phyloP scores from a whole-genome alignment of 2,797 vertebrate genomes.

The Cyclopterus lumpus region DNA sequence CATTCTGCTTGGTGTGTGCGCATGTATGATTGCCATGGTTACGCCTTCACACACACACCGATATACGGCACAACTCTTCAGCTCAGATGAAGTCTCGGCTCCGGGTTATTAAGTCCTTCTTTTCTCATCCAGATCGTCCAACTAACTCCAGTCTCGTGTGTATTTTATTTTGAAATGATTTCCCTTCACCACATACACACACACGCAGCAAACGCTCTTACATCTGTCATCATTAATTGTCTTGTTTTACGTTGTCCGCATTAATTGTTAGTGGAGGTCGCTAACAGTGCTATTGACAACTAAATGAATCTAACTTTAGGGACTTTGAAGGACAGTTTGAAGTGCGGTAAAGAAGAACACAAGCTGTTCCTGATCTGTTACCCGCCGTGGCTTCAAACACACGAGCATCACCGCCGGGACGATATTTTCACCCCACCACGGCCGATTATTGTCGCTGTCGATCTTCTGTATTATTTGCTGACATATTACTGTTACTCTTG shows the following conservation, averaged over 20 bases:
- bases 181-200: constrained; percentile 28
- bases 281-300: not conserved
- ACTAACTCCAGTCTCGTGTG: constrained; percentile 11
- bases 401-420: constrained; percentile 26
- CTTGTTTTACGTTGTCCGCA: not conserved
- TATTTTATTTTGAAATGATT: not conserved
- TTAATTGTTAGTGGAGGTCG: not conserved
- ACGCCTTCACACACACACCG: constrained; percentile 24
- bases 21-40: constrained; percentile 37
- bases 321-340: not conserved
- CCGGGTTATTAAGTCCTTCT: not conserved
- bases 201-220: not conserved
- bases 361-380: constrained; percentile 31
- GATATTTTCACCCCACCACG: constrained; percentile 15
- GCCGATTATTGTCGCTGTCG: constrained; percentile 21
- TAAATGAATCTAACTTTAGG: not conserved
- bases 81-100: not conserved
- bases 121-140: constrained; percentile 16
- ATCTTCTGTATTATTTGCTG: constrained; percentile 66
- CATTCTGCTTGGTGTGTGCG: constrained; percentile 26
- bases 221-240: not conserved
- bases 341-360: not conserved
- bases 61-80: constrained; percentile 4
- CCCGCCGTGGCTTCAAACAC: constrained; percentile 24
- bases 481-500: constrained; percentile 80